phyloP scores from a whole-genome alignment of 2,888 invertebrate species.

The Epicampocera succincta region DNA sequence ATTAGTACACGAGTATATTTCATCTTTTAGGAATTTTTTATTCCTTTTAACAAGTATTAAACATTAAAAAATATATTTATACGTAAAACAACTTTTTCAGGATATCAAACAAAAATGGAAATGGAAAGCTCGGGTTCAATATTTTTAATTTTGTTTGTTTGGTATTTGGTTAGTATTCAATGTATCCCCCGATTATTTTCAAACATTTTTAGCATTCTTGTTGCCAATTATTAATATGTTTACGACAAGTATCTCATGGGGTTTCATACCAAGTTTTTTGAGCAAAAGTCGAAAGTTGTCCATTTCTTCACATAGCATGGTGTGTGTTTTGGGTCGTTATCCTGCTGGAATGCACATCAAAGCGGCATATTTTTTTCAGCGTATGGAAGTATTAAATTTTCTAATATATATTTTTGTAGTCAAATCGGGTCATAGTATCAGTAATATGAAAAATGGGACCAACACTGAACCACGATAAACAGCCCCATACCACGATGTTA shows the following conservation, averaged over 20 bases:
- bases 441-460: background rate
- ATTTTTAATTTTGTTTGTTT: no score
- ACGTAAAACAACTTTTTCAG: no score
- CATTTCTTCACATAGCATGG: background rate
- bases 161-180: background rate
- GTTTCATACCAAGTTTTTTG: background rate
- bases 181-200: background rate
- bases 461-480: background rate
- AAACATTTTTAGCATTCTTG: background rate
- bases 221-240: background rate
- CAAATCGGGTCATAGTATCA: background rate
- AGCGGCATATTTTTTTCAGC: background rate
- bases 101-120: no score
- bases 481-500: background rate
- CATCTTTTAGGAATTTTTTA: no score
- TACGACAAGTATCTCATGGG: background rate
- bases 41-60: no score
- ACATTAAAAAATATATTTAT: no score
- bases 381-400: background rate
- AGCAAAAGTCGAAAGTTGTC: background rate
- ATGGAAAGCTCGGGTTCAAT: no score
- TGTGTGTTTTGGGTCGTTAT: background rate
- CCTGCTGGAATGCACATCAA: background rate
- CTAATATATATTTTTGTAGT: background rate
- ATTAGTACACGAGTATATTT: no score